A percentile compares a stretch with the other conserved stretches of the same genome.
Evolutionary conservation across 2,888 invertebrate species (phyloP).

Genomic region (Tetanocera ferruginea): DNA sequence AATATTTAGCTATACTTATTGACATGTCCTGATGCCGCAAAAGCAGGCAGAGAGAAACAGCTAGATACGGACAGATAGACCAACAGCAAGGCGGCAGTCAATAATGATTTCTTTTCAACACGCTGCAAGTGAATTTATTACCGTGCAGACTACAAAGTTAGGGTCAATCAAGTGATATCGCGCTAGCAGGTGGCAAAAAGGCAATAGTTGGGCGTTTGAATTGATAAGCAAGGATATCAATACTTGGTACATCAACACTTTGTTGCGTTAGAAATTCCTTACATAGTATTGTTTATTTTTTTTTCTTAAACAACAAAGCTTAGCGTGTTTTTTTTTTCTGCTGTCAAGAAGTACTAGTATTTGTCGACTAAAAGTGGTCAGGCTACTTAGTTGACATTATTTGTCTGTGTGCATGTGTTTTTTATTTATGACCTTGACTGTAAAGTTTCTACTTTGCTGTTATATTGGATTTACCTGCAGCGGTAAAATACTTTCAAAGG

Average conservation of each 20-base stretch:
- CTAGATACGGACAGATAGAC: not conserved
- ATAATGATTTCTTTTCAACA: constrained; percentile 23
- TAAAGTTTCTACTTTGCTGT: constrained; percentile 7
- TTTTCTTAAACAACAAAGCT: not conserved
- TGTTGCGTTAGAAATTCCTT: constrained; percentile 9
- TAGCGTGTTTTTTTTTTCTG: not conserved
- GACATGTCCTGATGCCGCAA: constrained; percentile 53
- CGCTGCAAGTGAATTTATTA: constrained; percentile 23
- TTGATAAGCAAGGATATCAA: not conserved
- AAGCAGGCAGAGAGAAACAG: not conserved
- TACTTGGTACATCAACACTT: constrained; percentile 29
- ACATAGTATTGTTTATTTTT: not conserved
- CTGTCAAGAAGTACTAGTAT: not conserved
- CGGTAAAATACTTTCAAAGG: not conserved
- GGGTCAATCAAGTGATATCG: not conserved
- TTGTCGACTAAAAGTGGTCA: not conserved
- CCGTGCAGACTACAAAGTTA: constrained; percentile 2
- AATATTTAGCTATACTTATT: constrained; percentile 64
- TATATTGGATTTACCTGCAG: not conserved
- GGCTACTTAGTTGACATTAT: no score
- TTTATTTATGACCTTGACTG: constrained; percentile 23
- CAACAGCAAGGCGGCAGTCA: constrained; percentile 2
- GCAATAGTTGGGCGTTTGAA: not conserved
- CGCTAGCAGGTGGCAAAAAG: not conserved
- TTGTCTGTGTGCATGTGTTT: not conserved